Conservation (phyloP, 2,797 vertebrate genomes). For the Eutrigla gurnardus region DNA sequence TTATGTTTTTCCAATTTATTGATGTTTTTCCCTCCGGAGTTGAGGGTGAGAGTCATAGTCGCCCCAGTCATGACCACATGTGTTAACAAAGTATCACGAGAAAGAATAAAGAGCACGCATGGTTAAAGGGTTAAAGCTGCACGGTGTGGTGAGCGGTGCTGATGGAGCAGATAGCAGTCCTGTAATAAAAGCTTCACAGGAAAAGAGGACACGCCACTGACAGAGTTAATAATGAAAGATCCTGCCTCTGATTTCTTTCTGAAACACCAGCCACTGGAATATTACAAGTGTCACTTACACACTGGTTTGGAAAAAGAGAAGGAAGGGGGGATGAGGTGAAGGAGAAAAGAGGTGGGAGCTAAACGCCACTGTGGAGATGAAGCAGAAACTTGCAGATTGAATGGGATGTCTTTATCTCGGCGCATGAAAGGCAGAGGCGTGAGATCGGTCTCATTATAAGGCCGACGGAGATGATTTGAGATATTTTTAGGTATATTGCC, state of each 20-base stretch:
- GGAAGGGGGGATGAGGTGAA: slow-evolving; percentile 53
- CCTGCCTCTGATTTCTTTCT: slow-evolving; percentile 85
- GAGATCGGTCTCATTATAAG: slow-evolving; percentile 53
- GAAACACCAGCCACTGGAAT: slow-evolving; percentile 86
- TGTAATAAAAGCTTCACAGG: slow-evolving; percentile 90
- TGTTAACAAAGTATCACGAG: slow-evolving; percentile 16
- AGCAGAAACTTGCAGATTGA: slow-evolving; percentile 65
- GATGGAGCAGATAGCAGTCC: slow-evolving; percentile 82
- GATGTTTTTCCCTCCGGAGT: neutral
- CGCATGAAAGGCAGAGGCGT: slow-evolving; percentile 50
- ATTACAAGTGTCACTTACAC: slow-evolving; percentile 90
- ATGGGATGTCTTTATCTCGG: slow-evolving; percentile 66
- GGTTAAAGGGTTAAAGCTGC: slow-evolving; percentile 80
- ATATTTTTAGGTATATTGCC: slow-evolving; percentile 48
- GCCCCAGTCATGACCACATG: neutral
- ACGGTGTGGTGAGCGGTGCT: slow-evolving; percentile 67
- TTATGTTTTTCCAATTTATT: neutral
- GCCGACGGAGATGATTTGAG: slow-evolving; percentile 51
- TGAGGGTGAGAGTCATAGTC: neutral
- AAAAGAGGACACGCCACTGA: slow-evolving; percentile 86
- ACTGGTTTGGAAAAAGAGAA: slow-evolving; percentile 79
- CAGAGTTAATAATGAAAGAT: slow-evolving; percentile 92
- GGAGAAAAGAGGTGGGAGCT: slow-evolving; percentile 35
- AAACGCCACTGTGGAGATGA: slow-evolving; percentile 43
- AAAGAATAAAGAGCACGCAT: slow-evolving; percentile 7